These are phyloP conservation scores for Cephus pulcher DNA, from an alignment of 2,888 invertebrate species.

Conservation along the genomic window DNA sequence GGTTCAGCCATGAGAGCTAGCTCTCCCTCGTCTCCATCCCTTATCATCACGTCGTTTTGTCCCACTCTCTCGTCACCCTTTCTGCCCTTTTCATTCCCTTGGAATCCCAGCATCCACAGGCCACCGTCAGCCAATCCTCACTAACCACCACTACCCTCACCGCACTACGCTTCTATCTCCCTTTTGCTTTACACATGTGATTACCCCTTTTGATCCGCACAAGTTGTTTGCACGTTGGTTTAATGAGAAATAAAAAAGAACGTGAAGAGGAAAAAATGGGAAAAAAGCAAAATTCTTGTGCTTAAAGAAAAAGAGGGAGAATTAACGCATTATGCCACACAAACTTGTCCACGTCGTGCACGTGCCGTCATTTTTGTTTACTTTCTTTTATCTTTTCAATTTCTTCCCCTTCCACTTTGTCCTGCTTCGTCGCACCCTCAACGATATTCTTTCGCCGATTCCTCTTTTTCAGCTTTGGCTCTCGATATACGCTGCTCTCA, in stretches of 20 bases:
- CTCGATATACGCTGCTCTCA: neutral
- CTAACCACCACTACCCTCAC: conserved; percentile 60
- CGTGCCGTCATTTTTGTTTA: conserved; percentile 1
- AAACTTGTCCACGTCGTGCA: neutral
- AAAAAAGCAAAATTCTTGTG: neutral
- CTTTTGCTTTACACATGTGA: conserved; percentile 27
- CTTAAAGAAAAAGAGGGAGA: neutral
- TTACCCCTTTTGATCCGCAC: conserved; percentile 34
- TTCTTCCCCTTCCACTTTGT: conserved; percentile 25
- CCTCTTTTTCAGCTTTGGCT: conserved; percentile 27
- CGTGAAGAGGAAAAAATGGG: neutral
- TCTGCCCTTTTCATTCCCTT: conserved; percentile 52
- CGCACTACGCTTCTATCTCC: conserved; percentile 43
- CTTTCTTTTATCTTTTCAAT: conserved; percentile 22
- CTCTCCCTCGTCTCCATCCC: neutral
- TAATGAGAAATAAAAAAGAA: neutral
- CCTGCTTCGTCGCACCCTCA: conserved; percentile 16
- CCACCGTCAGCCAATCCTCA: conserved; percentile 58
- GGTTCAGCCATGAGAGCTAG: neutral
- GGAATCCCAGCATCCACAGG: conserved; percentile 63
- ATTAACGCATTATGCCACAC: neutral
- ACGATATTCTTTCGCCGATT: conserved; percentile 14
- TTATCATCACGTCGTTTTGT: conserved; percentile 5
- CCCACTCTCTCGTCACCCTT: conserved; percentile 65
- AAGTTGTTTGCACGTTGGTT: conserved; percentile 20